Evolutionary conservation across 2,888 invertebrate species (phyloP).

Genomic region (Drosophila cognata): DNA sequence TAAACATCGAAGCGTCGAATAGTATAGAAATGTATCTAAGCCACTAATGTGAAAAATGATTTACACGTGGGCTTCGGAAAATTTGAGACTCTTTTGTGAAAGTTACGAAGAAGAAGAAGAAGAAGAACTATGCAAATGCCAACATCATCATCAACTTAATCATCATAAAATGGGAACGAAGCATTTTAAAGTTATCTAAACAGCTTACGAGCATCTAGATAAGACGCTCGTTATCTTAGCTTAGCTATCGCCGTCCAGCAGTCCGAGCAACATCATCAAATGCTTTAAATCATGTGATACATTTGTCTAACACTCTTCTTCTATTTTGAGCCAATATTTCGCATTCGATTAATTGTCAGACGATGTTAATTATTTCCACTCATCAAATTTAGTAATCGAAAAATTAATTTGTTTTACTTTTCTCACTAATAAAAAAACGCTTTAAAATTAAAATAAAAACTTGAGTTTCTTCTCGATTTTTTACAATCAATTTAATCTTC

Average conservation of each 20-base stretch:
- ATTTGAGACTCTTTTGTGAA: constrained; percentile 38
- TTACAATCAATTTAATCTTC: not conserved
- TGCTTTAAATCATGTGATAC: constrained; percentile 8
- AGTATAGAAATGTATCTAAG: constrained; percentile 22
- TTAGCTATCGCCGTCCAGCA: constrained; percentile 6
- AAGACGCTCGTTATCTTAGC: constrained; percentile 25
- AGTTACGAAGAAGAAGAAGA: constrained; percentile 12
- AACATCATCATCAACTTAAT: constrained; percentile 19
- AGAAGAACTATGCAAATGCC: constrained; percentile 24
- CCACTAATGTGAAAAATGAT: constrained; percentile 29
- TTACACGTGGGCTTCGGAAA: constrained; percentile 43
- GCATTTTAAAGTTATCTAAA: constrained; percentile 17
- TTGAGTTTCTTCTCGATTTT: not conserved
- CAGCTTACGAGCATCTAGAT: constrained; percentile 13
- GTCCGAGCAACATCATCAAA: not conserved
- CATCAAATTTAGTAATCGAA: not conserved
- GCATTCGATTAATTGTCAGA: not conserved
- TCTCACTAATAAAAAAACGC: not conserved
- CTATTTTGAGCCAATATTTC: not conserved
- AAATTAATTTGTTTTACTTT: not conserved
- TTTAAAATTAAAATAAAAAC: not conserved
- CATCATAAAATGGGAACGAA: constrained; percentile 5
- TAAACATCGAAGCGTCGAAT: constrained; percentile 58
- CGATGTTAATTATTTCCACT: not conserved
- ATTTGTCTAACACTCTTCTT: not conserved